A percentile compares a stretch with the other conserved stretches of the same genome.
These are phyloP conservation scores for Arvicanthis niloticus DNA, from an alignment of 2,113 vertebrate genomes.

Conservation along the genomic window DNA sequence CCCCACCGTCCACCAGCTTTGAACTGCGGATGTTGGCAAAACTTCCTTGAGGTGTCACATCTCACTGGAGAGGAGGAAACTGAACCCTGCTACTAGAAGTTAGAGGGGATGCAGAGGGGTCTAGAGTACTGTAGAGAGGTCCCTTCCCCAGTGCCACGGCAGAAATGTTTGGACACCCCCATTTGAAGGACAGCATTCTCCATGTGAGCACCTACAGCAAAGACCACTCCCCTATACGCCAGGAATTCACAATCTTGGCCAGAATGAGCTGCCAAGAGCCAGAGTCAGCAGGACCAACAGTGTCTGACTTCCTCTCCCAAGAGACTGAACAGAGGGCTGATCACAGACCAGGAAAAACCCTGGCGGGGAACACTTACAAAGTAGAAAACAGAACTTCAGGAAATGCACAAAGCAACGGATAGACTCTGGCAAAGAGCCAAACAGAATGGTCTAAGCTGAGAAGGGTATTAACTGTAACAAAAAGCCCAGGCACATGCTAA, in stretches of 20 bases:
- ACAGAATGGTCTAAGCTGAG: background rate
- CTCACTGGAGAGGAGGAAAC: background rate
- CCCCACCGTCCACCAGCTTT: background rate
- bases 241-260: background rate
- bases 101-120: no score
- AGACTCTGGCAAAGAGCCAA: background rate
- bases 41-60: no score
- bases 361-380: background rate
- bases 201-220: background rate
- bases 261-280: accelerated
- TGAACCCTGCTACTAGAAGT: no score
- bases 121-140: background rate
- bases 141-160: background rate
- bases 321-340: no score
- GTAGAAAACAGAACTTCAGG: background rate
- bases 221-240: no score
- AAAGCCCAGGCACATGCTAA: background rate
- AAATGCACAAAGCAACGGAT: background rate
- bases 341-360: background rate
- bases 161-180: background rate
- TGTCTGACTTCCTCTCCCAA: background rate
- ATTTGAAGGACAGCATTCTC: background rate
- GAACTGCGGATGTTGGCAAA: no score
- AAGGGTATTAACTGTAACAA: background rate
- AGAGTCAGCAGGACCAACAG: background rate